Conservation (phyloP, 2,797 vertebrate genomes). For the Peromyscus attwateri region DNA sequence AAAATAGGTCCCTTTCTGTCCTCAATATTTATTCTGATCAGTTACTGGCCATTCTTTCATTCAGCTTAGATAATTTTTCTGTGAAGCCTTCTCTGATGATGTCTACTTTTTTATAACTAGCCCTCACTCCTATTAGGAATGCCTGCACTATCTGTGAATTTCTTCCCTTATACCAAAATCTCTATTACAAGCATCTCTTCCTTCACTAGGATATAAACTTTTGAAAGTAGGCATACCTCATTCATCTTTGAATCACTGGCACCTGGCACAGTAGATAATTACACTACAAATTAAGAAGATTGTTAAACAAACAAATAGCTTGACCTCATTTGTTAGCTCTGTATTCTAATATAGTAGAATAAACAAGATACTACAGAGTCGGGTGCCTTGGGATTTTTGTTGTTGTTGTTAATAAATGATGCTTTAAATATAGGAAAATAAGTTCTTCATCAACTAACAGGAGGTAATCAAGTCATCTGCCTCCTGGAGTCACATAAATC, state of each 20-base stretch:
- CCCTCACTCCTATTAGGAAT: not conserved
- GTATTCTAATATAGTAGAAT: not conserved
- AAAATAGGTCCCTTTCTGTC: not conserved
- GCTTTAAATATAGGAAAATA: not conserved
- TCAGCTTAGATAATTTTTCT: not conserved
- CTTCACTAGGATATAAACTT: not conserved
- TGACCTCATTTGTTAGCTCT: not conserved
- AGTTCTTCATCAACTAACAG: not conserved
- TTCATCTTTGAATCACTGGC: not conserved
- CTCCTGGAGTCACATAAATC: not conserved
- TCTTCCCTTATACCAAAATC: not conserved
- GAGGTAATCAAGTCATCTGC: not conserved
- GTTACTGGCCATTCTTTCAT: not conserved
- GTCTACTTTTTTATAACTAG: not conserved
- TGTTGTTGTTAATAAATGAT: not conserved
- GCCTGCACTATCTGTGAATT: not conserved
- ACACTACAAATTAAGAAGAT: not conserved
- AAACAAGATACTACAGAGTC: not conserved
- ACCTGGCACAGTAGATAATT: not conserved
- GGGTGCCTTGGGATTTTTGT: not conserved
- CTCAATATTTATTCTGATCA: not conserved
- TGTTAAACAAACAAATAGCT: slow-evolving; percentile 5
- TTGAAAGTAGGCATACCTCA: not conserved
- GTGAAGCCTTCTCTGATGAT: not conserved
- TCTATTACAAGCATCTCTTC: not conserved